A percentile compares a stretch with the other conserved stretches of the same genome.
These are phyloP conservation scores for Acanthisitta chloris DNA, from an alignment of 2,113 vertebrate species.

Conservation along the genomic window DNA sequence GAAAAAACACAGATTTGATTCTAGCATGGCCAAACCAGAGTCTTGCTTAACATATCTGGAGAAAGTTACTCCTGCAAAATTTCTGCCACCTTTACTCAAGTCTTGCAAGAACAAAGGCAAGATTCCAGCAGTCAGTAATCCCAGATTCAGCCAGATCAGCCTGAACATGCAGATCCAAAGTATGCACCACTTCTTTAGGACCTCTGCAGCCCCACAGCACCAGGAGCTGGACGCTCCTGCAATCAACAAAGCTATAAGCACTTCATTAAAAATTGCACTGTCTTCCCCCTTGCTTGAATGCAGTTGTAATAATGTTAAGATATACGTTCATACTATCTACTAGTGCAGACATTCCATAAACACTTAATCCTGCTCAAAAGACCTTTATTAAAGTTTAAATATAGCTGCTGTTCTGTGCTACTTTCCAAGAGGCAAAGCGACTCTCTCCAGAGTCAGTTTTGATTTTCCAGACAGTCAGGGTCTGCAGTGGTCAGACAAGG, in stretches of 20 bases:
- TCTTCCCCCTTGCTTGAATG: background rate
- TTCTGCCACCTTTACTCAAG: background rate
- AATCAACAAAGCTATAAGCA: background rate
- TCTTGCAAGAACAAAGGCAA: background rate
- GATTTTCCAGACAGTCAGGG: background rate
- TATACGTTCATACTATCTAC: background rate
- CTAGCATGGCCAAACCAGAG: background rate
- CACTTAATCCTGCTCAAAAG: background rate
- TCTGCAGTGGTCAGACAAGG: background rate
- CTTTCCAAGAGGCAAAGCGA: background rate
- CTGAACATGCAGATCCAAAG: background rate
- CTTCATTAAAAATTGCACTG: background rate
- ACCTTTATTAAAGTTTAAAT: conserved; percentile 9
- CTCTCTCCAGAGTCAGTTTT: background rate
- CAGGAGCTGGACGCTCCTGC: background rate
- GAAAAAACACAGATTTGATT: background rate
- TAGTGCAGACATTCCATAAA: conserved; percentile 24
- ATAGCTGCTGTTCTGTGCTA: conserved; percentile 1
- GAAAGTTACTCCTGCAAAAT: background rate
- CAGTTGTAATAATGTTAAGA: background rate
- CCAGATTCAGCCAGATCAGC: background rate
- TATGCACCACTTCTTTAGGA: background rate
- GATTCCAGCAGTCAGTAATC: background rate
- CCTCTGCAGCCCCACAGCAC: background rate
- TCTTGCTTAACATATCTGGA: background rate